phyloP scores from a whole-genome alignment of 2,888 invertebrate genomes.

The Agonopterix alstromeriana region DNA sequence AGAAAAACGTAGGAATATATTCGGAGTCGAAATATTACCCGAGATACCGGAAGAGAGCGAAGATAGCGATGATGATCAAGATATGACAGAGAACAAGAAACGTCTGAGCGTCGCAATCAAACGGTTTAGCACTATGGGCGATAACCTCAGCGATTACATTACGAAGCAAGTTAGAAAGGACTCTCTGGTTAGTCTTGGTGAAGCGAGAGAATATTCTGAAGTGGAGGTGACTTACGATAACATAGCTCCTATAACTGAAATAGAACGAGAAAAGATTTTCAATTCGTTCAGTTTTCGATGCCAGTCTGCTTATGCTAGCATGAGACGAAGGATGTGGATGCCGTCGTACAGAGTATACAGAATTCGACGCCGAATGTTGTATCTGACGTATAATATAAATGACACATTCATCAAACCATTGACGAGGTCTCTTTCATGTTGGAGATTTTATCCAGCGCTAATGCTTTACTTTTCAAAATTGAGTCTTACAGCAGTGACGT shows the following conservation, averaged over 20 bases:
- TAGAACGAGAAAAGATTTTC: conserved; percentile 61
- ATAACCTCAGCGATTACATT: conserved; percentile 68
- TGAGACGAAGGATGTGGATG: conserved; percentile 54
- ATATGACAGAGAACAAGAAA: conserved; percentile 34
- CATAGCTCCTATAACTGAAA: conserved; percentile 58
- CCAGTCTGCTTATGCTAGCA: conserved; percentile 52
- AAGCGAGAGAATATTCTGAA: conserved; percentile 49
- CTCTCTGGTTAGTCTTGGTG: conserved; percentile 32
- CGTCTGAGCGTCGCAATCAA: conserved; percentile 63
- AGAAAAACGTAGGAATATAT: conserved; percentile 63
- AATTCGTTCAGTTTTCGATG: conserved; percentile 64
- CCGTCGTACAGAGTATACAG: conserved; percentile 64
- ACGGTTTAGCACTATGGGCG: conserved; percentile 70
- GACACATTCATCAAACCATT: conserved; percentile 66
- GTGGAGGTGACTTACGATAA: conserved; percentile 61
- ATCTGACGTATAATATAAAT: conserved; percentile 51
- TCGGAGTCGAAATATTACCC: conserved; percentile 70
- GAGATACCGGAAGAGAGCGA: conserved; percentile 74
- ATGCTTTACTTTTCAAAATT: conserved; percentile 51
- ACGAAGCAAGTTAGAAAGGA: conserved; percentile 56
- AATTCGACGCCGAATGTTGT: conserved; percentile 46
- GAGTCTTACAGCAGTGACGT: conserved; percentile 47
- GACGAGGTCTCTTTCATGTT: conserved; percentile 58
- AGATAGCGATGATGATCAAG: conserved; percentile 40
- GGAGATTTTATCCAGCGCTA: conserved; percentile 66